These are phyloP conservation scores for Agrilus cyanescens DNA, from an alignment of 2,888 invertebrate genomes.

Conservation along the genomic window DNA sequence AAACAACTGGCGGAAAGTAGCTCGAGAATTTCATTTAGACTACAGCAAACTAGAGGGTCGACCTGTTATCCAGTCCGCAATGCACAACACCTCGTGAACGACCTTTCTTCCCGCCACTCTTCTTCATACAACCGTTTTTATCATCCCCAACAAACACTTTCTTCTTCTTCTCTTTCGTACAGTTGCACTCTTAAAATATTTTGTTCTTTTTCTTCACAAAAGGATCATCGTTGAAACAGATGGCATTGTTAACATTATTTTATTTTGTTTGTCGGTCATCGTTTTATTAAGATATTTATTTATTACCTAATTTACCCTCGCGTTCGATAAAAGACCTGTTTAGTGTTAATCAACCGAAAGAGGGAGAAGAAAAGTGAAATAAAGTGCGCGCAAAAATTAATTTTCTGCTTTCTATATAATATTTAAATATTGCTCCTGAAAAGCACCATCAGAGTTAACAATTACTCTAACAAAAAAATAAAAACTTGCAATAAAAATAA, in stretches of 20 bases:
- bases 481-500: too few relatives aligned
- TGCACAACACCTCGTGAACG: conserved; percentile 23
- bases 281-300: too few relatives aligned
- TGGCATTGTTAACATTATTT: neutral
- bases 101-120: conserved; percentile 1
- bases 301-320: too few relatives aligned
- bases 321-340: too few relatives aligned
- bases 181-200: conserved; percentile 8
- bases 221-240: conserved; percentile 13
- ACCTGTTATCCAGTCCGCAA: conserved; percentile 59
- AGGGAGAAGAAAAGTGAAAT: too few relatives aligned
- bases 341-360: too few relatives aligned
- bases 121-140: conserved; percentile 1
- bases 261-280: too few relatives aligned
- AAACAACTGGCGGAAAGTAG: conserved; percentile 97
- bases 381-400: too few relatives aligned
- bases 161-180: neutral
- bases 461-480: too few relatives aligned
- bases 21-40: conserved; percentile 97
- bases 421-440: too few relatives aligned
- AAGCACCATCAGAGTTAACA: too few relatives aligned
- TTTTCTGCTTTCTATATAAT: too few relatives aligned
- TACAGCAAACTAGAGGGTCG: conserved; percentile 97
- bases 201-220: conserved; percentile 7
- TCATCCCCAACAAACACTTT: neutral